A percentile compares a stretch with the other conserved stretches of the same genome.
Conservation (phyloP, 2,888 invertebrate species). For the Hydraecia micacea region DNA sequence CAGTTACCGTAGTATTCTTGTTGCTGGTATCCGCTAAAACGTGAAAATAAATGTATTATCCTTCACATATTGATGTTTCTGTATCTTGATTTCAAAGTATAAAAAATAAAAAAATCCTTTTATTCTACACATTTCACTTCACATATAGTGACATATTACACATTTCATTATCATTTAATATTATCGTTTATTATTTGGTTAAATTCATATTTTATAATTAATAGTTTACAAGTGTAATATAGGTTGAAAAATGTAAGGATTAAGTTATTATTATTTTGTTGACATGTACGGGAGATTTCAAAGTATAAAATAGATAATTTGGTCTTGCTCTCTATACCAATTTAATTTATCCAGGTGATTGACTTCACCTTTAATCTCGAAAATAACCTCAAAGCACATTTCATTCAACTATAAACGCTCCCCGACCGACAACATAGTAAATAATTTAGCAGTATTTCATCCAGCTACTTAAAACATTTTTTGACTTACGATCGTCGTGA, state of each 20-base stretch:
- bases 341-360: constrained; percentile 25
- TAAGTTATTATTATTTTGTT: background rate
- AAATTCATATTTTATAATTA: no score
- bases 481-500: constrained; percentile 75
- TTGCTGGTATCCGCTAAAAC: constrained; percentile 35
- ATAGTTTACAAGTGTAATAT: background rate
- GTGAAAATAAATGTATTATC: constrained; percentile 25
- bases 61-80: background rate
- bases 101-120: background rate
- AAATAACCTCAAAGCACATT: constrained; percentile 39
- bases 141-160: background rate
- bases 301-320: background rate
- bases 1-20: constrained; percentile 60
- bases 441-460: constrained; percentile 42
- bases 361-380: constrained; percentile 43
- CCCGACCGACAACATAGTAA: constrained; percentile 37
- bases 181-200: background rate
- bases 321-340: background rate
- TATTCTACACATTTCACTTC: background rate
- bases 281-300: background rate
- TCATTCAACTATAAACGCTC: constrained; percentile 30
- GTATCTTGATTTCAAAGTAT: background rate
- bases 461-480: constrained; percentile 64
- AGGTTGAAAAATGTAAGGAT: background rate
- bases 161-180: no score